phyloP scores from a whole-genome alignment of 2,888 invertebrate genomes.

The Cataglyphis rosenhaueri region DNA sequence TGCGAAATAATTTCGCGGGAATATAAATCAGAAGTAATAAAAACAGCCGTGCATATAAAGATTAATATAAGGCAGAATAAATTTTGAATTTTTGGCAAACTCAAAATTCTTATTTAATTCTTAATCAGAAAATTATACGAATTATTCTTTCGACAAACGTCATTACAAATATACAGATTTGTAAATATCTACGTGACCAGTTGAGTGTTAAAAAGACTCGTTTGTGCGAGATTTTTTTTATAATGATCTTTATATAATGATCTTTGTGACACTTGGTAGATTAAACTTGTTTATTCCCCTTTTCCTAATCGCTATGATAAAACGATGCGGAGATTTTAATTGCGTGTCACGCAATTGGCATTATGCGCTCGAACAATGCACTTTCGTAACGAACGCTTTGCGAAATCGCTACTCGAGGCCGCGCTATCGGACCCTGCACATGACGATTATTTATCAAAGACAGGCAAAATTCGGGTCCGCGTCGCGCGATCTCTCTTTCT shows the following conservation, averaged over 20 bases:
- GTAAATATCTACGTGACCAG: not conserved
- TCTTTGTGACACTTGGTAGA: not conserved
- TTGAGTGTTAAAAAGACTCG: not conserved
- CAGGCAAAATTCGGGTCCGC: slow-evolving; percentile 54
- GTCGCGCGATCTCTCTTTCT: not conserved
- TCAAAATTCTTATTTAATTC: not conserved
- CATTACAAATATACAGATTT: slow-evolving; percentile 29
- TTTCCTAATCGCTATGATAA: slow-evolving; percentile 2
- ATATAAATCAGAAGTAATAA: not conserved
- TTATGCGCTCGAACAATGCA: slow-evolving; percentile 3
- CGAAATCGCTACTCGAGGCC: slow-evolving; percentile 31
- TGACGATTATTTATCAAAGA: slow-evolving; percentile 54
- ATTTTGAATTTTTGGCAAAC: not conserved
- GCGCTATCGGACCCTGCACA: slow-evolving; percentile 36
- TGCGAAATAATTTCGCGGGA: not conserved
- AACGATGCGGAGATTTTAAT: slow-evolving; percentile 23
- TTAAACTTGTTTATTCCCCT: not conserved
- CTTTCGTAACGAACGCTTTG: slow-evolving; percentile 23
- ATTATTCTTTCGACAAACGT: not conserved
- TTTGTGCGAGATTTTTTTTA: not conserved
- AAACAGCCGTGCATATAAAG: not conserved
- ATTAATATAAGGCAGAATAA: not conserved
- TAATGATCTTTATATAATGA: not conserved
- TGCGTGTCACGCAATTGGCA: slow-evolving; percentile 17
- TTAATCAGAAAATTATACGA: not conserved